Percentiles rank a stretch among this genome's conserved stretches.
Conservation (phyloP, 1,140 invertebrate genomes). For the Anagrus nilaparvatae region DNA sequence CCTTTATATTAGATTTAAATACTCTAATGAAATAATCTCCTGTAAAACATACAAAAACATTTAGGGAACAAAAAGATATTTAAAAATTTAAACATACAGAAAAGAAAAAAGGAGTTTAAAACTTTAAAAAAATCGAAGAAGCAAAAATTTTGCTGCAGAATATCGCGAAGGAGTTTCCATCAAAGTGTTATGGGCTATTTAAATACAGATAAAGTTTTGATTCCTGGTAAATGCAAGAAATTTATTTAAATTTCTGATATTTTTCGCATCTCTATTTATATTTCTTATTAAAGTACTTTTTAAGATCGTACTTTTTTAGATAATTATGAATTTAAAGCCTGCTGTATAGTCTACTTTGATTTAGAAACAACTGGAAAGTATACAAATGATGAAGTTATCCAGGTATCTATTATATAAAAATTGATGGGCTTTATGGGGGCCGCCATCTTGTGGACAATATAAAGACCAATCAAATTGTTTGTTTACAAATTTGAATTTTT, state of each 20-base stretch:
- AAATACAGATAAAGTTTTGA: conserved; percentile 7
- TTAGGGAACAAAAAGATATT: conserved; percentile 3
- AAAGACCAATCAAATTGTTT: too few species aligned
- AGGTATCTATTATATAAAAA: too few species aligned
- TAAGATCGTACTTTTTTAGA: conserved; percentile 6
- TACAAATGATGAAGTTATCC: conserved; percentile 8
- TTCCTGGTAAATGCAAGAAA: conserved; percentile 1
- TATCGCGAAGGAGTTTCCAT: conserved; percentile 14
- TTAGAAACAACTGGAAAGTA: conserved; percentile 13
- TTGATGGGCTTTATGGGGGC: too few species aligned
- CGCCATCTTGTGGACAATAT: too few species aligned
- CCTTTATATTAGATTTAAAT: conserved; percentile 8
- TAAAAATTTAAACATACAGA: conserved; percentile 3
- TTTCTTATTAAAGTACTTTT: background rate
- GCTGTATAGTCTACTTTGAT: conserved; percentile 10
- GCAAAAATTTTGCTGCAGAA: background rate
- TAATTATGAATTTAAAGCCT: background rate
- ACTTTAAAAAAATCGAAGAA: conserved; percentile 9
- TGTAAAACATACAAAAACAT: conserved; percentile 10
- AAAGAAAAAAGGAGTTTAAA: conserved; percentile 1
- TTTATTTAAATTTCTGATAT: background rate
- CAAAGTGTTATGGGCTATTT: conserved; percentile 8
- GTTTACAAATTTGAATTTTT: too few species aligned
- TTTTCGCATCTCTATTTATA: background rate
- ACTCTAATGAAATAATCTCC: conserved; percentile 8